Conservation (phyloP, 2,888 invertebrate species). For the Netelia virgata region DNA sequence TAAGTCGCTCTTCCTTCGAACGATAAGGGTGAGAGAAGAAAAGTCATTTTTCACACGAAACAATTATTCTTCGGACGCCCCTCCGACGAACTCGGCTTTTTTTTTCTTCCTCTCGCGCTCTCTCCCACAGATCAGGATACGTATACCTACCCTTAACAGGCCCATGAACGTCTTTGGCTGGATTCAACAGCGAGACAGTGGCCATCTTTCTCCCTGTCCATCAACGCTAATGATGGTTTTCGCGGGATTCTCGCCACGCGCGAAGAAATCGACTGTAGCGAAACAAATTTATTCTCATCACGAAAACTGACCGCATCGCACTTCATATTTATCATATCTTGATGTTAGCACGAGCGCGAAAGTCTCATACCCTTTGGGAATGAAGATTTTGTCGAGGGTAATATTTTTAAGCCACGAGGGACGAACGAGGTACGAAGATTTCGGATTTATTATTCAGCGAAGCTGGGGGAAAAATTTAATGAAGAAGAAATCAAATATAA, state of each 20-base stretch:
- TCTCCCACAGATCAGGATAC: conserved; percentile 11
- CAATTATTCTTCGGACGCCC: conserved; percentile 66
- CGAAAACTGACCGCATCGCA: conserved; percentile 40
- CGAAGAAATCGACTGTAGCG: conserved; percentile 5
- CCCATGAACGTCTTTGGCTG: conserved; percentile 20
- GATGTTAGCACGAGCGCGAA: neutral
- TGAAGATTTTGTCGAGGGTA: neutral
- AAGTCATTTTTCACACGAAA: conserved; percentile 68
- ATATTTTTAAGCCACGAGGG: neutral
- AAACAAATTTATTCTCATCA: conserved; percentile 42
- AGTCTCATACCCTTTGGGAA: neutral
- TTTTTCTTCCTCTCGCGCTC: conserved; percentile 38
- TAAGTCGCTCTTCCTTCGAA: conserved; percentile 24
- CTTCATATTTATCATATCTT: conserved; percentile 31
- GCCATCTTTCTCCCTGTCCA: neutral
- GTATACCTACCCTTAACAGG: conserved; percentile 17
- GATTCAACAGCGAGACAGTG: neutral
- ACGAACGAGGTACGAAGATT: neutral
- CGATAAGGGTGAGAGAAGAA: conserved; percentile 52
- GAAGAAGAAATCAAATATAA: too few relatives aligned
- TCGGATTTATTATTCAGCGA: too few relatives aligned
- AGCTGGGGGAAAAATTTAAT: too few relatives aligned
- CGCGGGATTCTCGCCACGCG: conserved; percentile 10
- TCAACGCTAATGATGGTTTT: conserved; percentile 45
- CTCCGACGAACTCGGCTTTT: conserved; percentile 42